Base-by-base conservation (phyloP, 2,113 vertebrate genomes). In the Echinops telfairi region DNA sequence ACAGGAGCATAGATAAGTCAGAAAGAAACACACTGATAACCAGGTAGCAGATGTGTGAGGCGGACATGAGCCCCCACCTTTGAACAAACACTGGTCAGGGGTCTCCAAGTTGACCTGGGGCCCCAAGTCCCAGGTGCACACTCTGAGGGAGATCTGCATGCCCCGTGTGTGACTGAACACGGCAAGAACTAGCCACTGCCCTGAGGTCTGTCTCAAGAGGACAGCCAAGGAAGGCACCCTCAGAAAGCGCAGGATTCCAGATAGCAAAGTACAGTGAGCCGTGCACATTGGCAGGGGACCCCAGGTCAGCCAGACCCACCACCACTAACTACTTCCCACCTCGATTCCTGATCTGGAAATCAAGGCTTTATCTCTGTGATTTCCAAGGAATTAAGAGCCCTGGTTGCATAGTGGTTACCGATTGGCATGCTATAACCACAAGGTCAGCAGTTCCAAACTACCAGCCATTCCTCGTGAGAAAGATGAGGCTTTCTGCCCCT, bases 171-270 rank as follows among this genome's bases (percentile, higher is more conserved):
- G 3, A 1, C n/a, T 2, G 4, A 0, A 0, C n/a, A 40, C 17
- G 38, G 25, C 0, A 0, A 29, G 2, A 0, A 2, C 62, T 25
- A 70, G 47, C 73, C 38, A 33, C 7, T 10, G 79, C 0, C 0
- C 25, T 3, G 2, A 68, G n/a, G 22, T 6, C 19, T 36, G n/a
- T 57, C 27, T 64, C 14, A 15, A 57, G 27, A 12, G 12, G 38
- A 53, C 16, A 2, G 25, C 15, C 40, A 2, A 22, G 25, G 66
- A 43, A 38, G 17, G 40, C 20, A 20, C 33, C 70, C 9, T 71
- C 17, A 20, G n/a, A 20, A 33, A 33, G 70, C n/a, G 16, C 20
- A 20, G 36, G 2, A 17, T 2, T 71, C 31, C 16, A 71, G 68
- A 16, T 17, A 71, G 25, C 33, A 73, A 31, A 7, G 33, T 17